These are phyloP conservation scores for Moxostoma hubbsi DNA, from an alignment of 2,797 vertebrate species.

Conservation along the genomic window DNA sequence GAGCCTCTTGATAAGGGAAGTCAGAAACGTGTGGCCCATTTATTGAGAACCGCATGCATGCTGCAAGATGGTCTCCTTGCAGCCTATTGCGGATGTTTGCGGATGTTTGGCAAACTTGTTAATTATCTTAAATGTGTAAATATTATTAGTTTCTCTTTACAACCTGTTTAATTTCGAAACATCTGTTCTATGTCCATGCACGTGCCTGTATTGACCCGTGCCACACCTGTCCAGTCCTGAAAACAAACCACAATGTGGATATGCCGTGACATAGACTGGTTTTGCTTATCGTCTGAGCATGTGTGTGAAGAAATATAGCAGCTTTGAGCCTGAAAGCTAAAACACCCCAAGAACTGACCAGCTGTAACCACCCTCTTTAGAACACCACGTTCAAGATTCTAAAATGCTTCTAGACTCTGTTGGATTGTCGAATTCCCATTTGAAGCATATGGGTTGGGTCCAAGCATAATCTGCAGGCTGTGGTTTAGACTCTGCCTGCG, in stretches of 20 bases:
- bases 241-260: too few species aligned
- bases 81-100: too few species aligned
- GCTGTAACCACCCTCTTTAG: background rate
- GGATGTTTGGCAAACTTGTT: too few species aligned
- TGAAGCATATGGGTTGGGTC: background rate
- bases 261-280: too few species aligned
- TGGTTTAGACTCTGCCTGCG: slow-evolving; percentile 22
- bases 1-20: too few species aligned
- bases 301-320: too few species aligned
- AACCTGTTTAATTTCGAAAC: slow-evolving; percentile 37
- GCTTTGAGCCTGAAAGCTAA: background rate
- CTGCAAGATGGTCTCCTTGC: too few species aligned
- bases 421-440: background rate
- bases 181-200: slow-evolving; percentile 3
- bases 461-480: slow-evolving; percentile 5
- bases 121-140: slow-evolving; percentile 16
- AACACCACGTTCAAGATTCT: background rate
- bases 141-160: slow-evolving; percentile 31
- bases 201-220: slow-evolving; percentile 1
- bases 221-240: background rate
- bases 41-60: too few species aligned
- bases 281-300: too few species aligned
- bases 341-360: background rate
- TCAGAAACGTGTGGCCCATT: too few species aligned
- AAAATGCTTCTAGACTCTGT: background rate